These are phyloP conservation scores for Cottoperca gobio DNA, from an alignment of 2,797 vertebrate species.

Conservation along the genomic window DNA sequence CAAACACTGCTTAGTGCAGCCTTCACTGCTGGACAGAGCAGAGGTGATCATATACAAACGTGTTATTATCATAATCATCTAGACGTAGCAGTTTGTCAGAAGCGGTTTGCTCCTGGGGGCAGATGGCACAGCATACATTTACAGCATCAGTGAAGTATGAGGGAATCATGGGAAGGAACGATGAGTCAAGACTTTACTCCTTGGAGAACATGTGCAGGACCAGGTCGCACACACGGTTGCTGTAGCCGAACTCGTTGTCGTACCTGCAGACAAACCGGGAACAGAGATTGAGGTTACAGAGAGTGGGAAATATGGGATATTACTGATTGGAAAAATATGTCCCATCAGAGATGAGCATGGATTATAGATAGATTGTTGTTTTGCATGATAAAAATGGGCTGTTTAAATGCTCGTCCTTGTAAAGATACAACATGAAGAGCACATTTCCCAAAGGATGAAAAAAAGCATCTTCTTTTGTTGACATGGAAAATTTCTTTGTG, in stretches of 20 bases:
- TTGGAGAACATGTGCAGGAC: conserved; percentile 90
- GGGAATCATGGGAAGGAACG: conserved; percentile 39
- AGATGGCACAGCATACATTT: conserved; percentile 21
- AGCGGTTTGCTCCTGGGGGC: conserved; percentile 20
- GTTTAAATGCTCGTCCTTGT: no score
- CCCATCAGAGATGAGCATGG: background rate
- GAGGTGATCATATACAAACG: conserved; percentile 64
- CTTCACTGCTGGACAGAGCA: conserved; percentile 61
- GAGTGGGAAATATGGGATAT: no score
- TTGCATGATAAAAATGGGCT: no score
- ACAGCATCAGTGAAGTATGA: conserved; percentile 12
- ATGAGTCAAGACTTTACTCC: conserved; percentile 81
- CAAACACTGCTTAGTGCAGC: conserved; percentile 8
- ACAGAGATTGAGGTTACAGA: background rate
- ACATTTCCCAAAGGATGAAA: no score
- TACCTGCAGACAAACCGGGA: conserved; percentile 83
- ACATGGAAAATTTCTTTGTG: no score
- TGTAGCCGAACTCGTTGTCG: conserved; percentile 95
- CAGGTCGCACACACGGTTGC: conserved; percentile 93
- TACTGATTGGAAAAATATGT: background rate
- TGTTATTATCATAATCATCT: background rate
- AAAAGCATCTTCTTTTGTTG: no score
- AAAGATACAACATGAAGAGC: no score
- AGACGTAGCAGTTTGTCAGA: background rate
- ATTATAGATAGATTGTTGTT: no score